Percentiles rank a stretch among this genome's conserved stretches.
These are phyloP conservation scores for Pseudeuparius sepicola DNA, from an alignment of 2,888 invertebrate species.

Conservation along the genomic window DNA sequence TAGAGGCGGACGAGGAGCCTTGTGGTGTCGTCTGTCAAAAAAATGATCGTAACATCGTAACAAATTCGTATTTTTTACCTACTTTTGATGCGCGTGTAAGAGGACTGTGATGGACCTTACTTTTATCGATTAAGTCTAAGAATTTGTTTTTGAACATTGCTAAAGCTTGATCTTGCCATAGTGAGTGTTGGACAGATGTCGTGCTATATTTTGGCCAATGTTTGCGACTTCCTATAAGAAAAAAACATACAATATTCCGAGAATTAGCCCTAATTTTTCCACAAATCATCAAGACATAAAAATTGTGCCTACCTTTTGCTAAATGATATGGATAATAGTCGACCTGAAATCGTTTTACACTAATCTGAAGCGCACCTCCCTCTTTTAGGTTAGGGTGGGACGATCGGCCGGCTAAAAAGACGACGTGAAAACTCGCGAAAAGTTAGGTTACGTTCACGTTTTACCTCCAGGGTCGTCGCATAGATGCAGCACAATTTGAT, in stretches of 20 bases:
- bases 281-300: neutral
- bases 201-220: slow-evolving; percentile 85
- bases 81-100: slow-evolving; percentile 35
- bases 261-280: neutral
- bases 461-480: slow-evolving; percentile 90
- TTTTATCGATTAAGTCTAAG: slow-evolving; percentile 63
- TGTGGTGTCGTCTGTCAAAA: too few relatives aligned
- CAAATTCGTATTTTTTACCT: too few relatives aligned
- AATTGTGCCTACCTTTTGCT: slow-evolving; percentile 51
- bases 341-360: slow-evolving; percentile 74
- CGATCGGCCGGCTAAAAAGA: slow-evolving; percentile 63
- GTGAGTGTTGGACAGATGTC: slow-evolving; percentile 65
- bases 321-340: slow-evolving; percentile 96
- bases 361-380: slow-evolving; percentile 90
- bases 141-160: slow-evolving; percentile 67
- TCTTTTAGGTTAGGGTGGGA: slow-evolving; percentile 73
- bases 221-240: slow-evolving; percentile 57
- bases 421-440: too few relatives aligned
- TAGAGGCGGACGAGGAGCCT: slow-evolving; percentile 8
- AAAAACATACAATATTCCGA: slow-evolving; percentile 1
- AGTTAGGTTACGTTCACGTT: slow-evolving; percentile 27
- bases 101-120: slow-evolving; percentile 42
- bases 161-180: slow-evolving; percentile 82
- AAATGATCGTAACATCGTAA: too few relatives aligned
- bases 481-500: slow-evolving; percentile 89